These are phyloP conservation scores for Sebastes taczanowskii DNA, from an alignment of 2,797 vertebrate species.

Conservation along the genomic window DNA sequence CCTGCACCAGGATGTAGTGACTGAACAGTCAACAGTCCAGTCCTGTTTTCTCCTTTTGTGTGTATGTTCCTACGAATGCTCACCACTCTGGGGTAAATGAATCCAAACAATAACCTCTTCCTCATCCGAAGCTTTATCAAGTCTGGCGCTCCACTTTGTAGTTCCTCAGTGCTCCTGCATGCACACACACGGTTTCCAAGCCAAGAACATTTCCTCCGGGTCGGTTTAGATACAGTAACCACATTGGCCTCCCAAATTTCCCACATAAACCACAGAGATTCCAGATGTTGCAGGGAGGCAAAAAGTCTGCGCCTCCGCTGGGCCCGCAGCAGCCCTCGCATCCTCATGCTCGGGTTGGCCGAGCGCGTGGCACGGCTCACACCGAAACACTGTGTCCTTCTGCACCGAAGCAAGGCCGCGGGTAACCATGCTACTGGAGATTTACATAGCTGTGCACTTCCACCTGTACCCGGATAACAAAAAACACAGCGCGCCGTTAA, in stretches of 20 bases:
- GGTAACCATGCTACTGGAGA: constrained; percentile 39
- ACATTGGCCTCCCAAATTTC: constrained; percentile 56
- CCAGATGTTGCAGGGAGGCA: constrained; percentile 72
- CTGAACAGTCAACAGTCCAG: constrained; percentile 11
- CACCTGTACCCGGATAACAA: constrained; percentile 63
- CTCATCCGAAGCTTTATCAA: constrained; percentile 15
- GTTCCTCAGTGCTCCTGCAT: constrained; percentile 1
- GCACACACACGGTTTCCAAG: constrained; percentile 16
- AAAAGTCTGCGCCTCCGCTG: constrained; percentile 31
- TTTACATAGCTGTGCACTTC: constrained; percentile 53
- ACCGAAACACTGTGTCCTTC: constrained; percentile 47
- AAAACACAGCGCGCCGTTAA: constrained; percentile 21
- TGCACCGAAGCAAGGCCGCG: constrained; percentile 33
- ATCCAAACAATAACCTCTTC: constrained; percentile 31
- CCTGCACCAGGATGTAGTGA: constrained; percentile 22
- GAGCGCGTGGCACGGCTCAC: constrained; percentile 40
- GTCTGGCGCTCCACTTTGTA: constrained; percentile 21
- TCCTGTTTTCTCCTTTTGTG: constrained; percentile 26
- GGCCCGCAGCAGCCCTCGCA: constrained; percentile 3
- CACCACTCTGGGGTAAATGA: constrained; percentile 1
- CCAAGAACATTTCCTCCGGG: constrained; percentile 58
- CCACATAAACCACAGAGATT: constrained; percentile 67
- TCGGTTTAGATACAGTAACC: constrained; percentile 58
- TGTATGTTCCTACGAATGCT: constrained; percentile 16
- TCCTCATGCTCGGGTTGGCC: constrained; percentile 25